A percentile compares a stretch with the other conserved stretches of the same genome.
Conservation (phyloP, 2,888 invertebrate genomes). For the Calephelis perditalis region DNA sequence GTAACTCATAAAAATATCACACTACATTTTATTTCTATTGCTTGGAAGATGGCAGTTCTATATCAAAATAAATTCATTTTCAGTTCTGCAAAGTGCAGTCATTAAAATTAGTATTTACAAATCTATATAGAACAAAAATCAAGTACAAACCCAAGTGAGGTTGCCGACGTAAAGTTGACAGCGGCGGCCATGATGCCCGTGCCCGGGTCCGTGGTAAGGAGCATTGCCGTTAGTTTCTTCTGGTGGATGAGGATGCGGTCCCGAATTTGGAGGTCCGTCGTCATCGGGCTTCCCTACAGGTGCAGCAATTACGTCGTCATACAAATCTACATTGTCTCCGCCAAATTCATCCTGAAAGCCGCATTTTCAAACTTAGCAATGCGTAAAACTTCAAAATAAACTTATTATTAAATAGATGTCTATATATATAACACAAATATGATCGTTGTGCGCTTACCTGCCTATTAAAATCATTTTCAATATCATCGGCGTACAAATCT, state of each 20-base stretch:
- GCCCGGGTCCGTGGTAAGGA: conserved; percentile 85
- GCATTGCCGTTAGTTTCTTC: conserved; percentile 84
- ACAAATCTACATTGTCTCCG: conserved; percentile 93
- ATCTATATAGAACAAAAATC: conserved; percentile 56
- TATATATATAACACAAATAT: not conserved
- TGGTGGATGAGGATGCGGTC: conserved; percentile 70
- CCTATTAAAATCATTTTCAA: conserved; percentile 92
- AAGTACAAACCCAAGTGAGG: conserved; percentile 94
- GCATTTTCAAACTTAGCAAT: conserved; percentile 15
- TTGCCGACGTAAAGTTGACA: conserved; percentile 98
- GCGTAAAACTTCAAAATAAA: conserved; percentile 1
- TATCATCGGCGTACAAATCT: conserved; percentile 97
- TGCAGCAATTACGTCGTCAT: conserved; percentile 96
- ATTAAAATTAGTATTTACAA: conserved; percentile 51
- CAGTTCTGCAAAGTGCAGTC: conserved; percentile 9
- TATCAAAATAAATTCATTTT: not conserved
- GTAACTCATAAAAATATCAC: too few species aligned
- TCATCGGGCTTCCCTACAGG: conserved; percentile 80
- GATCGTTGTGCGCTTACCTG: conserved; percentile 46
- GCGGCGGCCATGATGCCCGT: conserved; percentile 87
- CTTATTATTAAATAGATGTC: conserved; percentile 6
- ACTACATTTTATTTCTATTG: not conserved
- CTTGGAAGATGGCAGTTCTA: conserved; percentile 14
- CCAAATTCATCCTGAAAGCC: conserved; percentile 86
- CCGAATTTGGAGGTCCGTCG: conserved; percentile 77